Base-by-base conservation (phyloP, 2,888 invertebrate genomes). In the Beris morrisii region DNA sequence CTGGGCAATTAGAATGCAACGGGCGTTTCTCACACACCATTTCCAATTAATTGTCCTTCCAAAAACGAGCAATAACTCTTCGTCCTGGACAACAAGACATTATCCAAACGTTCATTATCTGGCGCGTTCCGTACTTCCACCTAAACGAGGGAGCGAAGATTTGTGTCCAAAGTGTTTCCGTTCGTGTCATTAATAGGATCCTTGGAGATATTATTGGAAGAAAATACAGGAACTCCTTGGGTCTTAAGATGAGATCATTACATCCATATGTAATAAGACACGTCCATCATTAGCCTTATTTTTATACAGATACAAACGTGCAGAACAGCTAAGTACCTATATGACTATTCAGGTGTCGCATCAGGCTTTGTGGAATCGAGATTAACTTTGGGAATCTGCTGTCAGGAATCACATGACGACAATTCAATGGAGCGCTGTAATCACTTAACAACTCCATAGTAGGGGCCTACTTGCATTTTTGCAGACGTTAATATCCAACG, bases 31-130 rank as follows among this genome's bases (percentile, higher is more conserved):
- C 70, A 71, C 70, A 70, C 68, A 65, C 70, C 68, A 71, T 69
- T 70, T 72, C 74, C 74, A 75, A 75, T 75, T 75, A 75, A 75
- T 73, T 71, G 70, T 71, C 70, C 67, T 52, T 53, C 38, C 38
- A 70, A 72, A 22, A 73, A 72, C 71, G 69, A 67, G 70, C 73
- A 71, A 72, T 73, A 73, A 73, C 72, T 73, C 70, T 64, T 61
- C 57, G 52, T n/a, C 28, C 11, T 12, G 32, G 52, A 61, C 61
- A 38, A 72, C 70, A 64, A 48, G 48, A 55, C 13, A 30, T 46
- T 31, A 55, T 48, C 45, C 30, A 48, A 46, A 55, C 22, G 48
- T n/a, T 50, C 64, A 55, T 64, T 64, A 56, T 64, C 56, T 45
- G 22, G 22, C 22, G 22, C 22, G 22, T 22, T 22, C 22, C 22